Base-by-base conservation (phyloP, 1,140 invertebrate genomes). In the Zaprionus davidi region DNA sequence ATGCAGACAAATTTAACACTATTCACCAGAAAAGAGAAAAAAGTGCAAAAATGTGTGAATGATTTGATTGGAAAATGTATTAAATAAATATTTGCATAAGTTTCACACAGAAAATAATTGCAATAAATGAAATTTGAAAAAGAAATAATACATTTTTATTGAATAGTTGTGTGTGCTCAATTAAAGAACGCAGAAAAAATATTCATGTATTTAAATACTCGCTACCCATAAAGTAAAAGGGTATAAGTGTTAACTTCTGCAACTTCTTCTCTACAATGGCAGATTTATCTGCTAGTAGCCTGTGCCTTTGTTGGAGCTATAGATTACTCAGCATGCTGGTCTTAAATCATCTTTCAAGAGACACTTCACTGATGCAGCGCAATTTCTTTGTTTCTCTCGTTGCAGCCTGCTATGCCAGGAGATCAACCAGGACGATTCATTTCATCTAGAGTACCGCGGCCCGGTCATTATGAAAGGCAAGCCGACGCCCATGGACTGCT, bases 391-490 rank as follows among this genome's bases (percentile, higher is more conserved):
- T 34, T 36, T 71, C n/a, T 53, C 63, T 85, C 90, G 15, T 95
- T 95, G 15, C 94, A 99, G 98, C 76, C 96, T 96, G 79, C 94
- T 99, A 2, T 96, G 96, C 90, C 93, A 96, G 80, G 95, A 96
- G 20, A 96, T 98, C 80, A 98, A 98, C 93, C 95, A 94, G 80
- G 97, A 99, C 91, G 95, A 96, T 3, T 95, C 96, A 73, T 99
- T 99, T 92, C 93, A 97, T 66, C 95, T 99, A 81, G 96, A 97
- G 24, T 97, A 97, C 88, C 95, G 98, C 71, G 98, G 98, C 6
- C 96, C 96, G 41, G 95, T 99, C 2, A 97, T 98, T 95, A 99
- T 98, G 97, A 98, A 99, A 93, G 98, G 98, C 34, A 98, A 98
- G 93, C 96, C 96, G 1, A 97, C 98, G 75, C 98, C 98, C 3